Conservation (phyloP, 2,888 invertebrate genomes). For the Brachyopa scutellaris region DNA sequence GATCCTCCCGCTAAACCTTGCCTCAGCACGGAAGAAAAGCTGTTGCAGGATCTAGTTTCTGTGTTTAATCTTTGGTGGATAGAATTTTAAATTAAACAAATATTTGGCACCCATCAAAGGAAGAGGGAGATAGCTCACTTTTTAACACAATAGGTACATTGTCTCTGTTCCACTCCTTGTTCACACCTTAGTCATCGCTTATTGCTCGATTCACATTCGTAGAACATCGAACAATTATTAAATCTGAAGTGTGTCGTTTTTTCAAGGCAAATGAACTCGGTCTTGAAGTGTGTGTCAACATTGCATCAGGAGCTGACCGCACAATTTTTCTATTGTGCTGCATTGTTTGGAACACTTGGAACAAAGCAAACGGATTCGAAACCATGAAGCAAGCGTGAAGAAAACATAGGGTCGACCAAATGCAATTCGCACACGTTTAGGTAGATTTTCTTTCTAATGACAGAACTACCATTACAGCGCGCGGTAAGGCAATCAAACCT, state of each 20-base stretch:
- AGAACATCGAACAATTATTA: neutral
- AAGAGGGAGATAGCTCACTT: no score
- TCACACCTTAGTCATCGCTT: neutral
- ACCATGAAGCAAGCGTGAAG: constrained; percentile 37
- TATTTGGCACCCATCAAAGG: no score
- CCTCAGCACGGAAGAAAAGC: constrained; percentile 30
- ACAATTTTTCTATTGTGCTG: constrained; percentile 43
- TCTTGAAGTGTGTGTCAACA: constrained; percentile 36
- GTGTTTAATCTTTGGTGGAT: constrained; percentile 13
- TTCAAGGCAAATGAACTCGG: constrained; percentile 17
- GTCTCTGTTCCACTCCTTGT: no score
- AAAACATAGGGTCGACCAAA: constrained; percentile 42
- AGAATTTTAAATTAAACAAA: constrained; percentile 30
- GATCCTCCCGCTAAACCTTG: constrained; percentile 16
- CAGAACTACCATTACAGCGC: constrained; percentile 1
- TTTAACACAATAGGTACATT: no score
- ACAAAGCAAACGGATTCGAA: constrained; percentile 30
- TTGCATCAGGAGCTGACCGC: constrained; percentile 48
- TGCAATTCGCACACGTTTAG: constrained; percentile 28
- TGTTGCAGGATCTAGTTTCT: constrained; percentile 47
- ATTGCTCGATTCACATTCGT: neutral
- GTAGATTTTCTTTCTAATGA: constrained; percentile 12
- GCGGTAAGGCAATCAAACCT: constrained; percentile 42
- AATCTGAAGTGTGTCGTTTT: constrained; percentile 31
- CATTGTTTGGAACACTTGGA: constrained; percentile 49